Evolutionary conservation across 1,140 invertebrate genomes (phyloP), one percentile per base, ranked within the genome.

Genomic region (Coenobita brevimanus): DNA sequence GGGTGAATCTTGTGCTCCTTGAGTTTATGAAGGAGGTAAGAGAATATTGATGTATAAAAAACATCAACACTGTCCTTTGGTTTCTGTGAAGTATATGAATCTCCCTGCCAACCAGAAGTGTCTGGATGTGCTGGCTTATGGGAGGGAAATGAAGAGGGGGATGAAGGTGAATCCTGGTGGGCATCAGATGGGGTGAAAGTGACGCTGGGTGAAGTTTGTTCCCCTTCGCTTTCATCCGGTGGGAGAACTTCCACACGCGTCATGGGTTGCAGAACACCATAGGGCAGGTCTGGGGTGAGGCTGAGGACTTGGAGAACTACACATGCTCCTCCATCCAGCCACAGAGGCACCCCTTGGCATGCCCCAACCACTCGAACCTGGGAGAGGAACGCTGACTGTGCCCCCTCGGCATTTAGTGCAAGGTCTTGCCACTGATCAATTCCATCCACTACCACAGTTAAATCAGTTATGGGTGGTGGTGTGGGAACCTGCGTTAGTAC

Each of bases 191-290:
- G 78, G 30, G 33, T 81, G 57, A 84, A 84, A 41, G n/a, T 57
- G 21, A 82, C 67, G 4, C 64, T 38, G 17, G 43, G 17, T 46
- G 60, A 62, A 27, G 30, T 57, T 2, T 78, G 57, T 27, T 33
- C 33, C 50, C 38, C 21, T 1, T 69, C 50, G 80, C 50, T 80
- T 21, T 89, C 82, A 6, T 38, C 17, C 24, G 87, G 86, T 36
- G 89, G 89, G 30, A 89, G 69, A 24, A 90, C 78, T 54, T 90
- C 82, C n/a, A 90, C 87, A 41, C 89, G 79, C 21, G 87, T 90
- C 46, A 88, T 76, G 73, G 82, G 82, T 3, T 89, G 82, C 17
- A 90, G 76, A 27, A 86, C 46, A 27, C 64, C 82, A 67, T 69
- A 69, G 3, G 62, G 36, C 17, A 84, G 46, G 15, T 82, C 50